phyloP scores from a whole-genome alignment of 2,888 invertebrate species.

The Muscina levida region DNA sequence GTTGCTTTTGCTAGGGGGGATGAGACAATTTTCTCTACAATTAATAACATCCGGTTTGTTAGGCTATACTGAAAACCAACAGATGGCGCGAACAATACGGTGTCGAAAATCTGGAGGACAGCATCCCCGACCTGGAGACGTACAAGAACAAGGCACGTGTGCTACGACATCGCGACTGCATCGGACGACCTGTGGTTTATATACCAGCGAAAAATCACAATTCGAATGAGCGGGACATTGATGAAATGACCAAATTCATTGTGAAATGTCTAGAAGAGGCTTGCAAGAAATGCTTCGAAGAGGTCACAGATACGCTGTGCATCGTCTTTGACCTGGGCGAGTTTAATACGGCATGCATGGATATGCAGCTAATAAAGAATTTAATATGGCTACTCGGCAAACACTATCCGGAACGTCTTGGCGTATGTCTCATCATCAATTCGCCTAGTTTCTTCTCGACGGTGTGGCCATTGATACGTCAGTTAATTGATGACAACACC shows the following conservation, averaged over 20 bases:
- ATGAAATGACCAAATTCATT: slow-evolving; percentile 89
- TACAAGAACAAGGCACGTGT: slow-evolving; percentile 86
- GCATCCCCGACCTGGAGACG: slow-evolving; percentile 81
- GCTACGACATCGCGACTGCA: slow-evolving; percentile 86
- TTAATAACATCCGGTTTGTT: slow-evolving; percentile 26
- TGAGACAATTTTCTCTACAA: neutral
- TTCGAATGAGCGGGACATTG: slow-evolving; percentile 86
- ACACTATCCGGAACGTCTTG: slow-evolving; percentile 89
- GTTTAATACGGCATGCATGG: slow-evolving; percentile 89
- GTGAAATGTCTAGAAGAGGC: slow-evolving; percentile 89
- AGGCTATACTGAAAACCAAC: slow-evolving; percentile 89
- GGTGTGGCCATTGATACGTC: slow-evolving; percentile 88
- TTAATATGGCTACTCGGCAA: slow-evolving; percentile 88
- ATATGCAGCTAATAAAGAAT: slow-evolving; percentile 89
- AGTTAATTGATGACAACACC: slow-evolving; percentile 89
- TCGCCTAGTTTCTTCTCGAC: slow-evolving; percentile 88
- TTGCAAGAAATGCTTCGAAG: slow-evolving; percentile 89
- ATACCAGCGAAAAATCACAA: slow-evolving; percentile 89
- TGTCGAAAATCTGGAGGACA: slow-evolving; percentile 82
- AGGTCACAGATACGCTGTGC: slow-evolving; percentile 88
- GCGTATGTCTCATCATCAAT: slow-evolving; percentile 88
- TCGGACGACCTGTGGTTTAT: slow-evolving; percentile 88
- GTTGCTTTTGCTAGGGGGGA: no score
- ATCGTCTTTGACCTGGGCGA: slow-evolving; percentile 88
- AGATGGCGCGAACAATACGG: slow-evolving; percentile 89